Conservation (phyloP, 2,888 invertebrate genomes). For the Idaea straminata region DNA sequence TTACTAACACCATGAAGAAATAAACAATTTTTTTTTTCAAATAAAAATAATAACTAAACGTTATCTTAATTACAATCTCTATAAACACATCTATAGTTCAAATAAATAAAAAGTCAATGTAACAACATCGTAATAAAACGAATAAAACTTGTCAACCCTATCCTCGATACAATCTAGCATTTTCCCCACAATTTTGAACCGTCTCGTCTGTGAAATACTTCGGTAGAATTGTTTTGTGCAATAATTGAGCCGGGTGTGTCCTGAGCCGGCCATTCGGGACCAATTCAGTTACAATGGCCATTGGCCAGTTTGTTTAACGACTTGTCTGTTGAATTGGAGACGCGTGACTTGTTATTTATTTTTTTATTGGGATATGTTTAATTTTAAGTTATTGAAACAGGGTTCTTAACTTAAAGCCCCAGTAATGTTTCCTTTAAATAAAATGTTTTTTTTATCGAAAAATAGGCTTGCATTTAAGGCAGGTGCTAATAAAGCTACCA, state of each 20-base stretch:
- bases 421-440: too few species aligned
- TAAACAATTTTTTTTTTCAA: too few species aligned
- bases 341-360: slow-evolving; percentile 65
- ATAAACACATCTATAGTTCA: slow-evolving; percentile 42
- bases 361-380: slow-evolving; percentile 53
- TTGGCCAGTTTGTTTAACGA: slow-evolving; percentile 70
- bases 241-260: slow-evolving; percentile 46
- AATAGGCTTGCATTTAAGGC: too few species aligned
- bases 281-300: slow-evolving; percentile 42
- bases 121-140: background rate
- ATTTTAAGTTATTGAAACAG: slow-evolving; percentile 10
- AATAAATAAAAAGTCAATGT: background rate
- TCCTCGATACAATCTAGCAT: background rate
- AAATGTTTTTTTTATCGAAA: too few species aligned
- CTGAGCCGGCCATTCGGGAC: slow-evolving; percentile 48
- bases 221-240: slow-evolving; percentile 70
- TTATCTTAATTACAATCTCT: slow-evolving; percentile 28
- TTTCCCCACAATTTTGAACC: slow-evolving; percentile 14
- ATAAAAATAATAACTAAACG: background rate
- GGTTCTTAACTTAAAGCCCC: too few species aligned
- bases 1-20: too few species aligned
- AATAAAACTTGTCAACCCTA: background rate
- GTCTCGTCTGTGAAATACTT: slow-evolving; percentile 47
- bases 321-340: slow-evolving; percentile 48
- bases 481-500: too few species aligned